Percentiles rank a stretch among this genome's conserved stretches.
These are phyloP conservation scores for Tipula helvola DNA, from an alignment of 2,888 invertebrate species.

Conservation along the genomic window DNA sequence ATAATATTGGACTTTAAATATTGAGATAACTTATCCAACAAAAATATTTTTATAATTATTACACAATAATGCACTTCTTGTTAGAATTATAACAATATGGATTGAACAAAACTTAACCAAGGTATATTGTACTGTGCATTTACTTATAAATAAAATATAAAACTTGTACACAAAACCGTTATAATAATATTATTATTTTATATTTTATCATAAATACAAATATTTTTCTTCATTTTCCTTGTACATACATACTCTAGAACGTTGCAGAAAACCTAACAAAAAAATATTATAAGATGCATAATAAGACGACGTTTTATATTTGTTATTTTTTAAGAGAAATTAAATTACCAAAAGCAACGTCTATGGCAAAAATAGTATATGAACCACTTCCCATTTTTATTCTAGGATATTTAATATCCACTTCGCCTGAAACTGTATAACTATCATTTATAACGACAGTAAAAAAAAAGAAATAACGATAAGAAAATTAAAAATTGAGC, in stretches of 20 bases:
- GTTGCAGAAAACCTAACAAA: neutral
- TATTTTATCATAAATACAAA: neutral
- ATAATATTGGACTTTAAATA: neutral
- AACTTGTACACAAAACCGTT: neutral
- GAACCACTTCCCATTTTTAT: neutral
- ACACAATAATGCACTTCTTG: neutral
- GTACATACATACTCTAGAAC: neutral
- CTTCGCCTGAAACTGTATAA: neutral
- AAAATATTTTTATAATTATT: neutral
- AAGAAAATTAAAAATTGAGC: neutral
- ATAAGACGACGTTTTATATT: neutral
- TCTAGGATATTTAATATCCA: neutral
- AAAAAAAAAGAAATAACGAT: neutral
- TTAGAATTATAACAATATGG: neutral
- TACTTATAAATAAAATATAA: neutral
- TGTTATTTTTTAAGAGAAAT: neutral
- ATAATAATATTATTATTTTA: neutral
- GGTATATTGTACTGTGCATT: neutral
- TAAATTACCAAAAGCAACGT: neutral
- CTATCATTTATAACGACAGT: neutral
- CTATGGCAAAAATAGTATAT: neutral
- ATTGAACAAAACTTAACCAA: neutral
- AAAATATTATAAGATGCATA: neutral
- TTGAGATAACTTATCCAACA: neutral
- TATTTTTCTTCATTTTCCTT: neutral